Evolutionary conservation across 2,113 vertebrate genomes (phyloP).

Genomic region (Podarcis muralis): DNA sequence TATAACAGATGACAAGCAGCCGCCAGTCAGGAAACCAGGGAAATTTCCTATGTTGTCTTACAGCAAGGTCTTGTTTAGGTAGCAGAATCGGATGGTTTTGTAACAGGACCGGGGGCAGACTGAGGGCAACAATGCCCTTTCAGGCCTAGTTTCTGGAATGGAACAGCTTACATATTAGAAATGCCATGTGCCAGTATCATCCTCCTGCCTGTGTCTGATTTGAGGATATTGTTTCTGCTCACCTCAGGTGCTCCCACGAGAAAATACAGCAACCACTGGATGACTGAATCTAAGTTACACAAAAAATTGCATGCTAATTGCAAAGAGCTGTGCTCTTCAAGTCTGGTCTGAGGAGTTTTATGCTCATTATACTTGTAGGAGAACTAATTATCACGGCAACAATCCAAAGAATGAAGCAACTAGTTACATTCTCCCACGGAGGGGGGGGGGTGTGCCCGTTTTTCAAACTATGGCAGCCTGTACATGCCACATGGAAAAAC

Average conservation of each 20-base stretch:
- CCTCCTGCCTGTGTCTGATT: neutral
- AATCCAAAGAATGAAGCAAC: neutral
- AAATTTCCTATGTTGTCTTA: conserved; percentile 1
- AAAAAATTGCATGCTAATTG: neutral
- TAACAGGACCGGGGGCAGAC: neutral
- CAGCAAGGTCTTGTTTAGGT: neutral
- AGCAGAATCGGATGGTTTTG: neutral
- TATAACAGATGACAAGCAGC: neutral
- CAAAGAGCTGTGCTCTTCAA: neutral
- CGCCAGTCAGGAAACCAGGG: neutral
- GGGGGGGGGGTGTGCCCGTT: too few species aligned
- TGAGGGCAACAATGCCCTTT: neutral
- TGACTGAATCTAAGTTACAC: neutral
- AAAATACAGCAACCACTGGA: neutral
- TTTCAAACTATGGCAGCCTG: neutral
- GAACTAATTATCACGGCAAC: neutral
- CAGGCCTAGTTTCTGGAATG: neutral
- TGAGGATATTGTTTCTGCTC: neutral
- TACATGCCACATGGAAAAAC: neutral
- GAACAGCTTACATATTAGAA: neutral
- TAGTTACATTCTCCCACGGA: neutral
- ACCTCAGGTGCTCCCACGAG: neutral
- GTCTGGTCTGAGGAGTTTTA: neutral
- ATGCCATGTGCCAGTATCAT: neutral
- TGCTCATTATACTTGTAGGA: neutral